These are phyloP conservation scores for Nomada goodeniana DNA, from an alignment of 2,888 invertebrate genomes.

Conservation along the genomic window DNA sequence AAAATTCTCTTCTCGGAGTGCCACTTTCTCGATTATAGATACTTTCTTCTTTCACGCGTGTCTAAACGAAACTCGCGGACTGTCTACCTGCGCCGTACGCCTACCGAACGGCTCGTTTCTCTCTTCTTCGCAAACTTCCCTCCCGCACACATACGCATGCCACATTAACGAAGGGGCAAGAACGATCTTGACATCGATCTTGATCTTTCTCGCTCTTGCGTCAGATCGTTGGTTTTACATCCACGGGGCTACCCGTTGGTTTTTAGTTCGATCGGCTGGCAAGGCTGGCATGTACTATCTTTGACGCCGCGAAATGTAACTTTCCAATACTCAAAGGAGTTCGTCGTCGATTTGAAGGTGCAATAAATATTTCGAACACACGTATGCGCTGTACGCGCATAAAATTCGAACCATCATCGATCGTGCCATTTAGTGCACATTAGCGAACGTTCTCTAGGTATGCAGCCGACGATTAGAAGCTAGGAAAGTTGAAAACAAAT, in stretches of 20 bases:
- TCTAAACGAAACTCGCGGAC: slow-evolving; percentile 45
- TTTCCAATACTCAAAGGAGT: neutral
- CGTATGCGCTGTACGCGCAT: too few species aligned
- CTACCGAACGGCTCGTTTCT: slow-evolving; percentile 31
- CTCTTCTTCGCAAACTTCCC: slow-evolving; percentile 46
- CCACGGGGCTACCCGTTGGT: slow-evolving; percentile 20
- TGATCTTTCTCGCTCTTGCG: slow-evolving; percentile 13
- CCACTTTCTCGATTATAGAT: slow-evolving; percentile 23
- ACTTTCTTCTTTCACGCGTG: slow-evolving; percentile 29
- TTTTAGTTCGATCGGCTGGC: slow-evolving; percentile 33
- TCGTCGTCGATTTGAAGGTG: too few species aligned
- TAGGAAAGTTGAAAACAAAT: too few species aligned
- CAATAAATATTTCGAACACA: too few species aligned
- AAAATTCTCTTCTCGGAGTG: slow-evolving; percentile 29
- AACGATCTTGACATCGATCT: slow-evolving; percentile 53
- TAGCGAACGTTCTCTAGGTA: too few species aligned
- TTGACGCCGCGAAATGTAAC: neutral
- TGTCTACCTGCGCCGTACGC: slow-evolving; percentile 36
- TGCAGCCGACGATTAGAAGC: too few species aligned
- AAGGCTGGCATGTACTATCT: slow-evolving; percentile 20
- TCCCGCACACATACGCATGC: slow-evolving; percentile 55
- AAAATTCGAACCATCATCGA: too few species aligned
- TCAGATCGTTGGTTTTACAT: slow-evolving; percentile 38
- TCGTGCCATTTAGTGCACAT: too few species aligned
- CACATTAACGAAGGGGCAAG: slow-evolving; percentile 62